Conservation (phyloP, 2,113 vertebrate species). For the Egretta garzetta region DNA sequence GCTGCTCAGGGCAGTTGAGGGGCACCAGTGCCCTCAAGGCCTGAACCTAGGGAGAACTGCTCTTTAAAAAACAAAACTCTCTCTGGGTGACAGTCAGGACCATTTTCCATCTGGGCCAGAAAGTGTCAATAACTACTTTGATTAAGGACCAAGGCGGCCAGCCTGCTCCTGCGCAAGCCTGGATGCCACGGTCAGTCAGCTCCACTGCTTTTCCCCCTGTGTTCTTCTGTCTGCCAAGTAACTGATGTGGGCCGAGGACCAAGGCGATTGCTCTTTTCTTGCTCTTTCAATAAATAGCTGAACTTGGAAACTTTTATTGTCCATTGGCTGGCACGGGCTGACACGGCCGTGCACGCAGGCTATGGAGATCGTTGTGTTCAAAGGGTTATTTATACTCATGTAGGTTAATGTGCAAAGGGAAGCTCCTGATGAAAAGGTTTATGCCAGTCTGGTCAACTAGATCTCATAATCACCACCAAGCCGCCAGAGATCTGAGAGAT, state of each 20-base stretch:
- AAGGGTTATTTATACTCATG: neutral
- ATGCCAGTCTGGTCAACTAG: neutral
- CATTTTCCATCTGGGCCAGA: neutral
- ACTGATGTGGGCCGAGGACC: neutral
- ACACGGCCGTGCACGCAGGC: neutral
- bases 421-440: neutral
- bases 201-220: neutral
- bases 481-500: neutral
- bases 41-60: neutral
- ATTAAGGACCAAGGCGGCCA: fast-evolving
- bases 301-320: neutral
- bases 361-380: fast-evolving
- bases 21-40: neutral
- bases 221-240: neutral
- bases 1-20: neutral
- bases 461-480: neutral
- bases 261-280: neutral
- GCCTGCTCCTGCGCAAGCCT: neutral
- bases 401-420: neutral
- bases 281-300: neutral
- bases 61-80: neutral
- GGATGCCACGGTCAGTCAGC: fast-evolving
- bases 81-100: neutral
- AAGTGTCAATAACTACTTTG: neutral
- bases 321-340: neutral